A percentile compares a stretch with the other conserved stretches of the same genome.
phyloP scores from a whole-genome alignment of 2,113 vertebrate genomes.

The Etia nguti region DNA sequence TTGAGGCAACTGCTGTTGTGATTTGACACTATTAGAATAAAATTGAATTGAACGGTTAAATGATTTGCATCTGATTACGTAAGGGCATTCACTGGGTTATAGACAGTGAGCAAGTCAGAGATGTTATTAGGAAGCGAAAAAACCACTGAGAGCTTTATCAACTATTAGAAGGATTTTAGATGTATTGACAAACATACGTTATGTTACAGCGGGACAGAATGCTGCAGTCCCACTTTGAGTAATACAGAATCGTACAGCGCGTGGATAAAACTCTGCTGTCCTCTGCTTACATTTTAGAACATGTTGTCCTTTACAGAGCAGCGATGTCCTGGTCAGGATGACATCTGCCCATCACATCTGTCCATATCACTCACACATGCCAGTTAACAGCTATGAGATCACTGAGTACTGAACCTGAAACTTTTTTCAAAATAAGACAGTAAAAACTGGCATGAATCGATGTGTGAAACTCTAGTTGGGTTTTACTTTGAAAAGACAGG shows the following conservation, averaged over 20 bases:
- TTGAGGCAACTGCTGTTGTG: background rate
- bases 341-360: constrained; percentile 58
- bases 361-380: background rate
- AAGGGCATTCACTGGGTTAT: background rate
- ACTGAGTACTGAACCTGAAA: background rate
- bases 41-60: too few relatives aligned
- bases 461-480: background rate
- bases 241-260: background rate
- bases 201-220: background rate
- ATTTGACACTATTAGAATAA: too few relatives aligned
- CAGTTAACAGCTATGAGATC: background rate
- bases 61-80: background rate
- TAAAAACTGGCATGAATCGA: background rate
- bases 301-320: constrained; percentile 24
- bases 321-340: background rate
- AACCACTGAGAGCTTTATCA: background rate
- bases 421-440: background rate
- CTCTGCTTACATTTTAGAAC: constrained; percentile 26
- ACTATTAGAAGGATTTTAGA: background rate
- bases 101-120: background rate
- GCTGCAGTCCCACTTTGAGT: background rate
- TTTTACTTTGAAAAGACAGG: background rate
- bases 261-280: background rate
- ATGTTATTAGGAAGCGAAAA: background rate
- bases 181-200: background rate